Percentiles rank a stretch among this genome's conserved stretches.
Evolutionary conservation across 2,113 vertebrate species (phyloP).

Genomic region (Petaurus breviceps): DNA sequence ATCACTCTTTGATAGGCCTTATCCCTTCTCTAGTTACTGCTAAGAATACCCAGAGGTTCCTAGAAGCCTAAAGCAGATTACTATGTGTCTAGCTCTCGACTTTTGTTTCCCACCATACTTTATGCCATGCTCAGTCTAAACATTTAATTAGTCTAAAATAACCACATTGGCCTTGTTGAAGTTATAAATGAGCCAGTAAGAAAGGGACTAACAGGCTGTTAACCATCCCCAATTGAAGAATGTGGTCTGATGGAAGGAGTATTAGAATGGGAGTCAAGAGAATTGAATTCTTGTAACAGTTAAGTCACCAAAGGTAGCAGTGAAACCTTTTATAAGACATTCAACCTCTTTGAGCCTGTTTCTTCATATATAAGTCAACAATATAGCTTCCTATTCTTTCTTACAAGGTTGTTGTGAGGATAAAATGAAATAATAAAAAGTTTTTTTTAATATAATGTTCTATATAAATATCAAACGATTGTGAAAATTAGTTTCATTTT

Average conservation of each 20-base stretch:
- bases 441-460: background rate
- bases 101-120: background rate
- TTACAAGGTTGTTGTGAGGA: background rate
- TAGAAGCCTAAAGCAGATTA: background rate
- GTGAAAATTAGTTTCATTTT: background rate
- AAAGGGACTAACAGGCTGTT: background rate
- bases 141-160: conserved; percentile 20
- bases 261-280: background rate
- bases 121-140: conserved; percentile 1
- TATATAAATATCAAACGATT: background rate
- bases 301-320: background rate
- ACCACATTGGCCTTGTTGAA: background rate
- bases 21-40: background rate
- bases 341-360: background rate
- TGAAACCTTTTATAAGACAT: background rate
- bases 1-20: background rate
- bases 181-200: background rate
- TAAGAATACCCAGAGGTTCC: conserved; percentile 19
- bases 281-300: background rate
- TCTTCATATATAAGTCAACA: background rate
- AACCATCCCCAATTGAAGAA: background rate
- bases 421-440: background rate
- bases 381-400: background rate
- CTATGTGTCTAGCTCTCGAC: background rate
- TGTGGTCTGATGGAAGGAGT: background rate